A percentile compares a stretch with the other conserved stretches of the same genome.
These are phyloP conservation scores for Mus musculus DNA, from an alignment of 2,113 vertebrate genomes.

Conservation along the genomic window DNA sequence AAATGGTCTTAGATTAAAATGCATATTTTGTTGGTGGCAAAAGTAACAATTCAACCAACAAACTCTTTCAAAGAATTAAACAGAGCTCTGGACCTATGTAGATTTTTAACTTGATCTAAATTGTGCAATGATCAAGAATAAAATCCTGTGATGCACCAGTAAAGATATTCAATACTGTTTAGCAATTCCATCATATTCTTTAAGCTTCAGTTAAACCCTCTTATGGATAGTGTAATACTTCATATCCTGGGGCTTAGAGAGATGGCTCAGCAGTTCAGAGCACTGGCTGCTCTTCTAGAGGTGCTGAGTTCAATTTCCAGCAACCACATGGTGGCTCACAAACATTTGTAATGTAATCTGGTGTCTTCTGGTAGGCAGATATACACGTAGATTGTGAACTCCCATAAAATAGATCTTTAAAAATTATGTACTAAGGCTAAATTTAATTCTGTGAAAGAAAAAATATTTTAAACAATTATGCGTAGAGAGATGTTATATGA, in stretches of 20 bases:
- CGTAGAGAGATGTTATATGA: constrained; percentile 47
- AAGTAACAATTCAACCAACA: neutral
- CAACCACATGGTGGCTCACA: no score
- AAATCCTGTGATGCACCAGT: constrained; percentile 76
- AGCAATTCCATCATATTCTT: constrained; percentile 69
- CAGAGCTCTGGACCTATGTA: neutral
- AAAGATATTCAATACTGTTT: constrained; percentile 59
- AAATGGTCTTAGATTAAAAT: constrained; percentile 51
- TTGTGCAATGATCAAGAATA: constrained; percentile 70
- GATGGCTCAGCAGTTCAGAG: no score
- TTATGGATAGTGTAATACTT: constrained; percentile 72
- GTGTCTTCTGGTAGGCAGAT: no score
- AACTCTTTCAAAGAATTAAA: constrained; percentile 43
- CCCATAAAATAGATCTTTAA: no score
- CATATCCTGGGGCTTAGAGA: constrained; percentile 24
- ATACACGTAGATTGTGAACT: no score
- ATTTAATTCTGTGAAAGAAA: constrained; percentile 58
- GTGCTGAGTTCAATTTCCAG: no score
- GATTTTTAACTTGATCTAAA: constrained; percentile 44
- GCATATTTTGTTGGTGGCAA: constrained; percentile 27
- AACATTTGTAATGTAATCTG: no score
- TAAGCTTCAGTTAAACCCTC: constrained; percentile 64
- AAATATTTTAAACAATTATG: constrained; percentile 68
- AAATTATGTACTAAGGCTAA: constrained; percentile 50
- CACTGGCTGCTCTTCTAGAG: no score